Evolutionary conservation across 2,797 vertebrate genomes (phyloP).

Genomic region (Centropyge bicolor): DNA sequence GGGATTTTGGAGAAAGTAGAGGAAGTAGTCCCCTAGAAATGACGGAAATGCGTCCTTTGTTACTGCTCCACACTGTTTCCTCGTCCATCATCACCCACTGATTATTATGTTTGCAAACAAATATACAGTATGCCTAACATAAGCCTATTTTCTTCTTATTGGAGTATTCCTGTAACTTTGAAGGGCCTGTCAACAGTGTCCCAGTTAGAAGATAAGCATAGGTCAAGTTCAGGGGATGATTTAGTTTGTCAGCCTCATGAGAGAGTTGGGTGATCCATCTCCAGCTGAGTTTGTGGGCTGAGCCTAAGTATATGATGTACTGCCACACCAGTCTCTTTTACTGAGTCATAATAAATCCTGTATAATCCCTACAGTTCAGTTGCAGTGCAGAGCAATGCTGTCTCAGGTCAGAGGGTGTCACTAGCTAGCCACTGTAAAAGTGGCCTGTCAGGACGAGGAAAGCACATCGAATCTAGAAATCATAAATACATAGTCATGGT

Average conservation of each 20-base stretch:
- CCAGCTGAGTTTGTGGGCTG: neutral
- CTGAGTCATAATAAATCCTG: constrained; percentile 5
- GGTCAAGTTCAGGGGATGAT: neutral
- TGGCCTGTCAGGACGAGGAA: neutral
- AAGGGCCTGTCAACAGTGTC: neutral
- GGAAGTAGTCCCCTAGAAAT: neutral
- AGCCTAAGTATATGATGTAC: neutral
- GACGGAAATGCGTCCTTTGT: neutral
- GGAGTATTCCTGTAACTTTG: neutral
- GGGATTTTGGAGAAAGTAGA: neutral
- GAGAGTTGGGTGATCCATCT: constrained; percentile 9
- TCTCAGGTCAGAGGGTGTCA: constrained; percentile 57
- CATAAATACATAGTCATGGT: neutral
- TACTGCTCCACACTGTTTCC: neutral
- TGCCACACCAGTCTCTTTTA: neutral
- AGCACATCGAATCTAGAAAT: neutral
- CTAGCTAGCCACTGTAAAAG: constrained; percentile 20
- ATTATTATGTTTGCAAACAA: neutral
- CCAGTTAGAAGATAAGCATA: neutral
- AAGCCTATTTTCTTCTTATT: neutral
- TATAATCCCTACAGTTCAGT: neutral
- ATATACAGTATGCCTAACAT: neutral
- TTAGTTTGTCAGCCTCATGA: neutral
- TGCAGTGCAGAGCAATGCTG: constrained; percentile 25
- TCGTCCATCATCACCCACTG: neutral